Conservation (phyloP, 1,140 invertebrate genomes). For the Elysia chlorotica region DNA sequence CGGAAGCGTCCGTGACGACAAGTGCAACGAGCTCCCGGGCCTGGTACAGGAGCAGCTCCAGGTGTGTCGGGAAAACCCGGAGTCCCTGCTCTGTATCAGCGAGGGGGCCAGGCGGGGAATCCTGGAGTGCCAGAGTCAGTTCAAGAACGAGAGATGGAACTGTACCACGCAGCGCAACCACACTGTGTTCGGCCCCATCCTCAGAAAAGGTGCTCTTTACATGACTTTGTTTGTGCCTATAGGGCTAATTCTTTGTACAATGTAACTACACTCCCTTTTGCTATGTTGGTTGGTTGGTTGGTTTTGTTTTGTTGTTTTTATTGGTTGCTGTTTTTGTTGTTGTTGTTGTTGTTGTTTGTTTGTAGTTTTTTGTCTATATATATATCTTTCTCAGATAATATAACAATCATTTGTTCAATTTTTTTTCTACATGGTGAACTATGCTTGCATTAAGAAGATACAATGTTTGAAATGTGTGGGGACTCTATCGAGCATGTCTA, state of each 20-base stretch:
- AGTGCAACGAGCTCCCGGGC: conserved; percentile 67
- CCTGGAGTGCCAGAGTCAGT: conserved; percentile 57
- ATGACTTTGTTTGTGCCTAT: no score
- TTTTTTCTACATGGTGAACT: no score
- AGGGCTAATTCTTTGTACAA: no score
- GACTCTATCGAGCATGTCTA: no score
- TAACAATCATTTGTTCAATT: no score
- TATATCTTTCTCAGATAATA: no score
- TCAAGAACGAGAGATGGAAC: conserved; percentile 59
- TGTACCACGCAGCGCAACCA: conserved; percentile 48
- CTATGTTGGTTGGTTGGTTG: neutral
- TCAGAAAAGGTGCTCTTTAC: conserved; percentile 83
- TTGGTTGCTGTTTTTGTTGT: neutral
- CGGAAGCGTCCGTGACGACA: conserved; percentile 28
- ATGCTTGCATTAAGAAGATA: no score
- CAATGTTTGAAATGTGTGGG: no score
- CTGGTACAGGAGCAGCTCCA: conserved; percentile 50
- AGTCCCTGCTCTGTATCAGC: conserved; percentile 54
- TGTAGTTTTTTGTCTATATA: no score
- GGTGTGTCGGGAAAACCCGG: conserved; percentile 51
- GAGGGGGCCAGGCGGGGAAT: conserved; percentile 55
- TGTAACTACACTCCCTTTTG: neutral
- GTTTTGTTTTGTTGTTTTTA: neutral
- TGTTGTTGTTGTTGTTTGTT: neutral
- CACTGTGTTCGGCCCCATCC: conserved; percentile 78